Base-by-base conservation (phyloP, 2,888 invertebrate species). In the Brachyptera putata region DNA sequence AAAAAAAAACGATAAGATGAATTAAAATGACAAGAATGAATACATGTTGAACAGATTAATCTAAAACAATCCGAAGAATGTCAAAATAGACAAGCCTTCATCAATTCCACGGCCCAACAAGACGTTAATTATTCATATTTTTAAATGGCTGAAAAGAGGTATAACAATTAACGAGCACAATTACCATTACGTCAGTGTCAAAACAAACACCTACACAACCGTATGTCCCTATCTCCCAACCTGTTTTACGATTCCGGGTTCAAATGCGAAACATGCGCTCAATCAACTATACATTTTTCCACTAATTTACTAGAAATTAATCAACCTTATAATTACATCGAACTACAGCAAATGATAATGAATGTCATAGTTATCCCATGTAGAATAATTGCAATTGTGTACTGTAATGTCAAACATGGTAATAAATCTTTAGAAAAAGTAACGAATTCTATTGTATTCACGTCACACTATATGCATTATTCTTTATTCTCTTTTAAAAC, bases 141-240 rank as follows among this genome's bases (percentile, higher is more conserved):
- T n/a, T n/a, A n/a, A n/a, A n/a, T n/a, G n/a, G n/a, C 34, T n/a
- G 14, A 13, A 36, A 7, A 4, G 3, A 34, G 18, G n/a, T 46
- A 30, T 50, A 50, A 50, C 26, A 26, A 34, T 50, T 30, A 50
- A 30, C 50, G 1, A 30, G 50, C 16, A 13, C 34, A 53, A 34
- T 53, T 16, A 53, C 46, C 21, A 46, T 24, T n/a, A 46, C 46
- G 24, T 46, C 46, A 46, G 3, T 24, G 22, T 34, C 53, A 36
- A 30, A 36, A 53, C 53, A 53, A 34, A 34, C 53, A 53, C 36
- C 53, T 26, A 53, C 53, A 53, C 30, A n/a, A n/a, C 18, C 21
- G 18, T 50, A 30, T 14, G 14, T 50, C n/a, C 16, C 3, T 9
- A 18, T 13, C 26, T 13, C 26, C n/a, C 13, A 30, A 41, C n/a